Percentiles rank a stretch among this genome's conserved stretches.
phyloP scores from a whole-genome alignment of 2,797 vertebrate genomes.

The Pogoniulus pusillus region DNA sequence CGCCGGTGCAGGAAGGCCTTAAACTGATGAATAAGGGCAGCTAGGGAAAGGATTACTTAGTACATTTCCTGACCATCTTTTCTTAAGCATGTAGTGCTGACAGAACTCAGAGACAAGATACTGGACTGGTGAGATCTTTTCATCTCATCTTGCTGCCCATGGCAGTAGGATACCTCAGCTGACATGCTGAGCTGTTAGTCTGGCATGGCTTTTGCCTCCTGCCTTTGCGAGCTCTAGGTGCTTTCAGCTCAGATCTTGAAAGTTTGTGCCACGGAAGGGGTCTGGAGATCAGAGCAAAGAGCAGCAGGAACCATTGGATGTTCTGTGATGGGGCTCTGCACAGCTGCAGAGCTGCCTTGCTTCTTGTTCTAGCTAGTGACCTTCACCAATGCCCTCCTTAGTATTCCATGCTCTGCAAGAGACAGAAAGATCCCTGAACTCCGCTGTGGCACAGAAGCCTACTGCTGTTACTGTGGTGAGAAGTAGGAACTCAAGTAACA shows the following conservation, averaged over 20 bases:
- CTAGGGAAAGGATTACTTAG: background rate
- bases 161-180: background rate
- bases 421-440: background rate
- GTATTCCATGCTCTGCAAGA: background rate
- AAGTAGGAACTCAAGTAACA: background rate
- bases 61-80: background rate
- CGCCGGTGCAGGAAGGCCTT: background rate
- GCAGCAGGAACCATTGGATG: background rate
- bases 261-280: background rate
- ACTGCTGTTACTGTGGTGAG: background rate
- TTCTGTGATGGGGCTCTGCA: background rate
- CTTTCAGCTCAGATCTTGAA: background rate
- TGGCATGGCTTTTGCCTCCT: background rate
- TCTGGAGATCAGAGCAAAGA: background rate
- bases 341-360: background rate
- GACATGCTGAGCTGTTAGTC: background rate
- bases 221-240: background rate
- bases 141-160: background rate
- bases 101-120: background rate
- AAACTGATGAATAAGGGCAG: background rate
- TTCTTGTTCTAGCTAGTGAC: background rate
- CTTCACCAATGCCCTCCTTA: background rate
- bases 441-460: background rate
- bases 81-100: background rate
- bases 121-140: background rate